These are phyloP conservation scores for Cnemophilus loriae DNA, from an alignment of 2,113 vertebrate genomes.

Conservation along the genomic window DNA sequence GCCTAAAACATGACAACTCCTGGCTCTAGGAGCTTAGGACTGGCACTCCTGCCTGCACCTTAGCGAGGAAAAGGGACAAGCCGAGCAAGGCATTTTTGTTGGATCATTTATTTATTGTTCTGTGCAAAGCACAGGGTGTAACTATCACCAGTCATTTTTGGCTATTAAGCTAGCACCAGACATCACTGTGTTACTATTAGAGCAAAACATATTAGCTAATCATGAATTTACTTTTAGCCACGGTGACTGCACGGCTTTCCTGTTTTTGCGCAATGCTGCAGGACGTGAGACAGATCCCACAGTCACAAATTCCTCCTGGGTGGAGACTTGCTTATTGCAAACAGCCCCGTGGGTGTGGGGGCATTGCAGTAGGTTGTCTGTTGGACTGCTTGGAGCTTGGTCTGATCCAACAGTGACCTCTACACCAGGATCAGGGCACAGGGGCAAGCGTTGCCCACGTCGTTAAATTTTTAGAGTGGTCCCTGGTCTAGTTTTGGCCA, in stretches of 20 bases:
- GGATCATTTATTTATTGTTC: slow-evolving; percentile 65
- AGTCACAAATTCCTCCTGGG: slow-evolving; percentile 26
- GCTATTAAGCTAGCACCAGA: slow-evolving; percentile 50
- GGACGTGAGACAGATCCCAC: slow-evolving; percentile 14
- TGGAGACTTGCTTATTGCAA: slow-evolving; percentile 2
- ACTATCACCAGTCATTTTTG: slow-evolving; percentile 61
- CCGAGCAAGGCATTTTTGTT: neutral
- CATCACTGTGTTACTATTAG: slow-evolving; percentile 31
- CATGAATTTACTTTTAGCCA: slow-evolving; percentile 57
- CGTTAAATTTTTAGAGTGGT: neutral
- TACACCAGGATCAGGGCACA: neutral
- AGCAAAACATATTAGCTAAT: slow-evolving; percentile 68
- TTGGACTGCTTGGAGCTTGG: neutral
- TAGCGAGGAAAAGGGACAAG: neutral
- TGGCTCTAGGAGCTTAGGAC: neutral
- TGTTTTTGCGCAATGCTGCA: slow-evolving; percentile 23
- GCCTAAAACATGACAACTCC: neutral
- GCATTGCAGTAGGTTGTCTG: neutral
- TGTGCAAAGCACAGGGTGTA: slow-evolving; percentile 57
- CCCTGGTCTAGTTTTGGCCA: neutral
- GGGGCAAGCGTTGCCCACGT: accelerated
- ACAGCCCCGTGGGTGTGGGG: neutral
- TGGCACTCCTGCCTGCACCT: neutral
- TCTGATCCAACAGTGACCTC: neutral
- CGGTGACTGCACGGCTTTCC: slow-evolving; percentile 40